Conservation (phyloP, 2,113 vertebrate genomes). For the Rattus rattus region DNA sequence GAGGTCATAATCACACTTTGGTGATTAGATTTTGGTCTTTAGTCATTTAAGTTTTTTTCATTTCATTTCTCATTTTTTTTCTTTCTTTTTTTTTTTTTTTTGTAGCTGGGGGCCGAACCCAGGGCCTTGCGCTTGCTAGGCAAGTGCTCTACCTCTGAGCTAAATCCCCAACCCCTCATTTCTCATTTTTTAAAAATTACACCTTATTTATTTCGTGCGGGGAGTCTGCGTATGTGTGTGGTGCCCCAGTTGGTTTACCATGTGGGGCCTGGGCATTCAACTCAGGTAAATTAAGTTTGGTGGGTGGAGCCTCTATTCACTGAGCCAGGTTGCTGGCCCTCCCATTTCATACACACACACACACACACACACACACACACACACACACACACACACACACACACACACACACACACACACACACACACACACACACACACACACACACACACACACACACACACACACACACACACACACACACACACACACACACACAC, state of each 20-base stretch:
- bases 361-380: no score
- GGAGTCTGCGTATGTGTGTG: neutral
- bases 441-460: no score
- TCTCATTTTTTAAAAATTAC: neutral
- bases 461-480: no score
- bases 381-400: no score
- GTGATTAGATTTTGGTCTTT: neutral
- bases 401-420: no score
- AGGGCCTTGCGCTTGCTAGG: no score
- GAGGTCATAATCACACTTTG: neutral
- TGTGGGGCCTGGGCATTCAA: neutral
- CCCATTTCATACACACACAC: neutral
- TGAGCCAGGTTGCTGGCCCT: neutral
- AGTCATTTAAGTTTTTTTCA: slow-evolving; percentile 5
- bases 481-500: no score
- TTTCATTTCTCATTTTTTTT: neutral
- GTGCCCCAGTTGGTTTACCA: neutral
- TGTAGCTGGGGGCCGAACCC: no score
- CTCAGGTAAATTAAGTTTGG: neutral
- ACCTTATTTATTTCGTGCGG: neutral
- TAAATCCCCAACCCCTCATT: no score
- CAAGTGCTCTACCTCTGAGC: no score
- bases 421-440: no score
- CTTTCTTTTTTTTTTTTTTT: no score
- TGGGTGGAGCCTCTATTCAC: neutral